phyloP scores from a whole-genome alignment of 2,888 invertebrate genomes.

The Xylota segnis region DNA sequence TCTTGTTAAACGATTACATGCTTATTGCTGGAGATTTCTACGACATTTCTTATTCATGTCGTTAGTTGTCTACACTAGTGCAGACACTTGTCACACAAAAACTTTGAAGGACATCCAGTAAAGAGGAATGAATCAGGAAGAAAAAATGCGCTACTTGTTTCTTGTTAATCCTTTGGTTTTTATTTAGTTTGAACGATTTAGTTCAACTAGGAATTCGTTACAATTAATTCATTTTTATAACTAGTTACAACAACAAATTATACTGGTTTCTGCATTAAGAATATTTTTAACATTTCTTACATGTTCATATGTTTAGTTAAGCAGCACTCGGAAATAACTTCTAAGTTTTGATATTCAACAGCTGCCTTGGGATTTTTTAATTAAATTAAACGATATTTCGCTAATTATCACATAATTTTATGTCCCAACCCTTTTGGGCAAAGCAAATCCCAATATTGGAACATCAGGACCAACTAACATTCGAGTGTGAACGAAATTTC shows the following conservation, averaged over 20 bases:
- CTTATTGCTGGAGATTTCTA: conserved; percentile 10
- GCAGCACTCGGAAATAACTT: neutral
- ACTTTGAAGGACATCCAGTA: neutral
- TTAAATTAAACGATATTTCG: conserved; percentile 20
- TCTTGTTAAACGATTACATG: conserved; percentile 6
- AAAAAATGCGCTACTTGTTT: neutral
- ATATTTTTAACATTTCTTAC: too few relatives aligned
- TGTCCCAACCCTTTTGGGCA: neutral
- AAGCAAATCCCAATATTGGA: conserved; percentile 4
- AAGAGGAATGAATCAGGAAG: neutral
- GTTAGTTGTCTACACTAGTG: conserved; percentile 12
- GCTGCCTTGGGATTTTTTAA: conserved; percentile 9
- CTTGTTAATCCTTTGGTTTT: neutral
- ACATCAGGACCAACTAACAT: neutral
- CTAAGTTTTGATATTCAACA: neutral
- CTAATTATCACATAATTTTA: conserved; percentile 26
- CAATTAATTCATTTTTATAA: too few relatives aligned
- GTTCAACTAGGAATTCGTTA: neutral
- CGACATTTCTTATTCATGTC: conserved; percentile 7
- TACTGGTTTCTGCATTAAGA: too few relatives aligned
- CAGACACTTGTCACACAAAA: conserved; percentile 1
- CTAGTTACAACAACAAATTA: too few relatives aligned
- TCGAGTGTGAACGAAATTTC: neutral
- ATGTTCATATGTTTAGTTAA: neutral
- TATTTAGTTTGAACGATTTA: neutral